Evolutionary conservation across 2,797 vertebrate genomes (phyloP).

Genomic region (Xenopus petersii): DNA sequence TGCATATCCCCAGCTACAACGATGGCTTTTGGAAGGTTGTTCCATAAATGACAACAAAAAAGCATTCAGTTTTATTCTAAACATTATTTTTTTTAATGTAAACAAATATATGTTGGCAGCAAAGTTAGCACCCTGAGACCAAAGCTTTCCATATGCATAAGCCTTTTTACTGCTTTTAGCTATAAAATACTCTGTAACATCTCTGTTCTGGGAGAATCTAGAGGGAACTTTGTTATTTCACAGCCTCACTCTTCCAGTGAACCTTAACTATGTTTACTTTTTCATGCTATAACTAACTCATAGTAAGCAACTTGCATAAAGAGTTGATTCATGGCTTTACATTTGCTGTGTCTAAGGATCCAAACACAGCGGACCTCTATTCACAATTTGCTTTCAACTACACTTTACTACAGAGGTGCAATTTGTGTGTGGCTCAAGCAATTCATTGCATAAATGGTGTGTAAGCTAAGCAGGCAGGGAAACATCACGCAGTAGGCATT

Average conservation of each 20-base stretch:
- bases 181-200: constrained; percentile 2
- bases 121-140: background rate
- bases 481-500: too few relatives aligned
- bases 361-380: constrained; percentile 15
- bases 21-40: too few relatives aligned
- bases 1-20: too few relatives aligned
- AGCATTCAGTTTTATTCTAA: too few relatives aligned
- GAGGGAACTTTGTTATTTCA: constrained; percentile 3
- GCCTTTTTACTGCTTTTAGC: constrained; percentile 9
- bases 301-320: constrained; percentile 37
- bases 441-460: background rate
- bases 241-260: constrained; percentile 35
- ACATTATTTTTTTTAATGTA: too few relatives aligned
- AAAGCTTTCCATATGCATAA: background rate
- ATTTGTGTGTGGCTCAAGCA: background rate
- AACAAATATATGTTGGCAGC: too few relatives aligned
- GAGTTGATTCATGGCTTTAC: constrained; percentile 18
- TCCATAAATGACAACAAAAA: too few relatives aligned
- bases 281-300: constrained; percentile 14
- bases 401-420: background rate
- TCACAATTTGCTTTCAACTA: constrained; percentile 18
- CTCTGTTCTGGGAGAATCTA: constrained; percentile 15
- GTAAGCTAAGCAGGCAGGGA: too few relatives aligned
- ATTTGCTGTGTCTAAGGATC: constrained; percentile 17
- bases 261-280: constrained; percentile 35